phyloP scores from a whole-genome alignment of 1,140 invertebrate species.

The Halictus rubicundus region DNA sequence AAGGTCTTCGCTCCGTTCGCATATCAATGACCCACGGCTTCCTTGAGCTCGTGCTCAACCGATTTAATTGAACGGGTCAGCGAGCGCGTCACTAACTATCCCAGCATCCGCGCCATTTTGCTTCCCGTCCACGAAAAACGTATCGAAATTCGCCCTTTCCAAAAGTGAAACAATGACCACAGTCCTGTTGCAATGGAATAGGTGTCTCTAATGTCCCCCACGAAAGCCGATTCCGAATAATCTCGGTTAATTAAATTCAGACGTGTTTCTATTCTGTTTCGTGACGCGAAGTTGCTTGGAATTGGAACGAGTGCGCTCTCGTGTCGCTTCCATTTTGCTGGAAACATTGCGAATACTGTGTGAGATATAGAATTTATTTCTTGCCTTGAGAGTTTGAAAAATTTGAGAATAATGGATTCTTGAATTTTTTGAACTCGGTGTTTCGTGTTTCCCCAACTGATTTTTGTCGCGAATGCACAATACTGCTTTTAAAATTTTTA shows the following conservation, averaged over 20 bases:
- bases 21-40: conserved; percentile 50
- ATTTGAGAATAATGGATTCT: too few species aligned
- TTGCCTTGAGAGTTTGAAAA: too few species aligned
- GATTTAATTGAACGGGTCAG: conserved; percentile 42
- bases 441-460: too few species aligned
- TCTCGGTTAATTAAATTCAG: conserved; percentile 25
- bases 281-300: not conserved
- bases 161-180: too few species aligned
- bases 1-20: conserved; percentile 26
- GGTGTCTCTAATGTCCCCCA: not conserved
- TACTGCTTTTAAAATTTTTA: too few species aligned
- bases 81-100: conserved; percentile 34
- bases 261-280: conserved; percentile 14
- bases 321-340: not conserved
- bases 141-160: not conserved
- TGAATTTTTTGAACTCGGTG: too few species aligned
- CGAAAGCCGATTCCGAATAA: conserved; percentile 20
- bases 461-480: too few species aligned
- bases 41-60: conserved; percentile 19
- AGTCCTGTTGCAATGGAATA: too few species aligned
- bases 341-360: too few species aligned
- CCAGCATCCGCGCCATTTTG: not conserved
- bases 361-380: not conserved
- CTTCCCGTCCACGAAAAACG: not conserved
- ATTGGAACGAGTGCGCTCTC: not conserved